These are phyloP conservation scores for Pammene aurita DNA, from an alignment of 2,888 invertebrate species.

Conservation along the genomic window DNA sequence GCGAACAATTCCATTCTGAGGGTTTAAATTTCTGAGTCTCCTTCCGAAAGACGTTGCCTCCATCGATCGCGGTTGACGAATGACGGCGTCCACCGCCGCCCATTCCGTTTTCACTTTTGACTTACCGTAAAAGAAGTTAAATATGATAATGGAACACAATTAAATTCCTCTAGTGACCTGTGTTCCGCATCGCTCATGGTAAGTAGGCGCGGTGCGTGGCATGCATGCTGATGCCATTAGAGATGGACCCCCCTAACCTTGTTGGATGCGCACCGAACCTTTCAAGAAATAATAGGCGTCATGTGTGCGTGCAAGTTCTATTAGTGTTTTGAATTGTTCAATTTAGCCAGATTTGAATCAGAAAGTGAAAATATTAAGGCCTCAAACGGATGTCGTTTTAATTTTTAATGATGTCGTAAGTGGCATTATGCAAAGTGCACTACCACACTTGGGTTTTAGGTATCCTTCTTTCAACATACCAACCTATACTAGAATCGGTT, in stretches of 20 bases:
- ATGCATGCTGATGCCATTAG: constrained; percentile 72
- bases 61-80: constrained; percentile 79
- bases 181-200: constrained; percentile 81
- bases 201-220: constrained; percentile 71
- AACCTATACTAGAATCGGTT: no score
- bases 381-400: neutral
- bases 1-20: constrained; percentile 62
- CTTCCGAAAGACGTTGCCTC: constrained; percentile 71
- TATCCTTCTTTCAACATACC: no score
- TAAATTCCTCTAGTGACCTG: constrained; percentile 80
- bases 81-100: constrained; percentile 69
- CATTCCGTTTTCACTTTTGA: constrained; percentile 83
- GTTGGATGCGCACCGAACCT: constrained; percentile 70
- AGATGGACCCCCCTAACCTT: constrained; percentile 60
- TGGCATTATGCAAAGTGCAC: neutral
- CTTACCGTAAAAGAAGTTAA: constrained; percentile 82
- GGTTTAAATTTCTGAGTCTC: constrained; percentile 58
- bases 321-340: constrained; percentile 48
- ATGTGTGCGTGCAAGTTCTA: constrained; percentile 75
- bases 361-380: neutral
- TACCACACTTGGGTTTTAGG: no score
- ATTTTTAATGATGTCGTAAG: neutral
- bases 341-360: constrained; percentile 13
- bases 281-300: constrained; percentile 69
- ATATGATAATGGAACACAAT: constrained; percentile 84